Conservation (phyloP, 2,797 vertebrate genomes). For the Diceros bicornis region DNA sequence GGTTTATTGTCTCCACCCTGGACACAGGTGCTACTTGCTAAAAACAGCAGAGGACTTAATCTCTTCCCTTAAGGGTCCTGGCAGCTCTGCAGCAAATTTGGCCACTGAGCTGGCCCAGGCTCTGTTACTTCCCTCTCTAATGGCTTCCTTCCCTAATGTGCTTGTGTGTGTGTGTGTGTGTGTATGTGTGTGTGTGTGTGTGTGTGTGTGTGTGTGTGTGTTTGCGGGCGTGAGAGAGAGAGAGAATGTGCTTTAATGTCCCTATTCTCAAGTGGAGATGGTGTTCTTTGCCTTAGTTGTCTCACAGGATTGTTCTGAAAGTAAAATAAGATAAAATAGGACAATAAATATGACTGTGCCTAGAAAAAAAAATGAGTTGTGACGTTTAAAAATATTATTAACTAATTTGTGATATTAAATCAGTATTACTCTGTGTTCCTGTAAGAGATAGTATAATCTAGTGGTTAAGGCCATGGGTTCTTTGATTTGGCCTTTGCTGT, state of each 20-base stretch:
- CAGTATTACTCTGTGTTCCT: neutral
- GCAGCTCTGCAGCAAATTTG: conserved; percentile 23
- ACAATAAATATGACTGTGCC: neutral
- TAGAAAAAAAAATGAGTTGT: neutral
- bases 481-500: neutral
- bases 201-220: conserved; percentile 3
- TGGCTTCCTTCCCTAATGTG: neutral
- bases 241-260: neutral
- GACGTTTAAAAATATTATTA: neutral
- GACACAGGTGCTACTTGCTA: conserved; percentile 35
- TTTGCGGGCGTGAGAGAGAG: neutral
- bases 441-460: neutral
- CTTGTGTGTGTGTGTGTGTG: neutral
- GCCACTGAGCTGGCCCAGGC: neutral
- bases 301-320: neutral
- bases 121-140: neutral
- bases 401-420: neutral
- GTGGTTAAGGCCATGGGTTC: neutral
- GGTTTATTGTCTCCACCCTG: conserved; percentile 72
- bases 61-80: neutral
- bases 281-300: neutral
- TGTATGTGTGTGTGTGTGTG: neutral
- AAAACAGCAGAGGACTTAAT: conserved; percentile 37
- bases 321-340: neutral
- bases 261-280: neutral